These are phyloP conservation scores for Himalopsyche japonica DNA, from an alignment of 2,888 invertebrate species.

Conservation along the genomic window DNA sequence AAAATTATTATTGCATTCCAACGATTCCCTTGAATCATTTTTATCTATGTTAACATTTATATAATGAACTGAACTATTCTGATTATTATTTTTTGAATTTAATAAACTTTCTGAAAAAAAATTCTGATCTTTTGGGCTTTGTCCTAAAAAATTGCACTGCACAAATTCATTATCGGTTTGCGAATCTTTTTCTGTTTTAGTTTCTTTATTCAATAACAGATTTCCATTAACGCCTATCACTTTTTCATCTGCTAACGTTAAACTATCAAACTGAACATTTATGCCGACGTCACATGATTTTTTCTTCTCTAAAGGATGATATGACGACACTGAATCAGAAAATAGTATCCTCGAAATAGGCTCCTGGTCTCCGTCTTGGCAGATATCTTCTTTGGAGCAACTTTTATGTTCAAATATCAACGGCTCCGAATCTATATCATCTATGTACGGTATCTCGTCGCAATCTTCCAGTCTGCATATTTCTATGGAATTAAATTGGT, in stretches of 20 bases:
- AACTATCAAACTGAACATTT: slow-evolving; percentile 11
- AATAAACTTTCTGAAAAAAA: slow-evolving; percentile 35
- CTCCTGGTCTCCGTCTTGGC: slow-evolving; percentile 48
- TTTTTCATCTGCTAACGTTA: background rate
- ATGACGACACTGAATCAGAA: slow-evolving; percentile 43
- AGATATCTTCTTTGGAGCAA: slow-evolving; percentile 43
- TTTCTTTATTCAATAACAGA: background rate
- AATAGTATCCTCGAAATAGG: slow-evolving; percentile 55
- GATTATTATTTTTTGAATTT: slow-evolving; percentile 20
- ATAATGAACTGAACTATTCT: background rate
- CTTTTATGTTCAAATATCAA: slow-evolving; percentile 52
- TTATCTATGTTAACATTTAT: slow-evolving; percentile 5
- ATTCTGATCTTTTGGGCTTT: slow-evolving; percentile 46
- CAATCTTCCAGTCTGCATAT: slow-evolving; percentile 21
- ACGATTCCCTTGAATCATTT: slow-evolving; percentile 1
- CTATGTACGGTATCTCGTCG: slow-evolving; percentile 54
- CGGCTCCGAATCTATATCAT: slow-evolving; percentile 55
- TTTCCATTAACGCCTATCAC: background rate
- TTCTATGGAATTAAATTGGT: slow-evolving; percentile 10
- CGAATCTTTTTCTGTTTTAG: background rate
- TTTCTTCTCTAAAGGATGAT: background rate
- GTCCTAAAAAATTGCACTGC: slow-evolving; percentile 46
- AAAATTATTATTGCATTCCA: slow-evolving; percentile 2
- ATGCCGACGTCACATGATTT: slow-evolving; percentile 26
- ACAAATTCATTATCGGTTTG: background rate